These are phyloP conservation scores for Suillia variegata DNA, from an alignment of 2,888 invertebrate species.

Conservation along the genomic window DNA sequence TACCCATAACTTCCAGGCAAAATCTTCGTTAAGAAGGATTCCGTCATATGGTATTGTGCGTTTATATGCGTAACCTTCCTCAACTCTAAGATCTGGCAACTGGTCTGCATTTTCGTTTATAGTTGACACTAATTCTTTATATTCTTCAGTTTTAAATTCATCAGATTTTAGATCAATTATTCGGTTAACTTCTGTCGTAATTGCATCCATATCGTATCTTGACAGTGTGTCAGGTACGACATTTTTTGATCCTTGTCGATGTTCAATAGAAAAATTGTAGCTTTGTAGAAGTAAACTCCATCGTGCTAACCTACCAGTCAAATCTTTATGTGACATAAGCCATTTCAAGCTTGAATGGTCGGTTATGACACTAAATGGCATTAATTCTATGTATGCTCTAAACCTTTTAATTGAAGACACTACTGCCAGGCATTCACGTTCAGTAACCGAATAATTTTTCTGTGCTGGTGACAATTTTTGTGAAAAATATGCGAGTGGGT, in stretches of 20 bases:
- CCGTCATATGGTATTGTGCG: too few species aligned
- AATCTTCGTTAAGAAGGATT: too few species aligned
- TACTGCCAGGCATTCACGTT: slow-evolving; percentile 25
- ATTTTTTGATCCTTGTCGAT: slow-evolving; percentile 36
- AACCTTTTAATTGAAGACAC: slow-evolving; percentile 23
- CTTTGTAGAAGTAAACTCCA: slow-evolving; percentile 34
- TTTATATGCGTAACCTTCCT: too few species aligned
- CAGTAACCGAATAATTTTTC: slow-evolving; percentile 18
- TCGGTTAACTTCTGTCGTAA: too few species aligned
- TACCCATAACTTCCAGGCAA: too few species aligned
- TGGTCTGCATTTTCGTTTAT: too few species aligned
- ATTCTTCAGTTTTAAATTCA: too few species aligned
- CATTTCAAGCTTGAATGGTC: slow-evolving; percentile 40
- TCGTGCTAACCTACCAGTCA: slow-evolving; percentile 37
- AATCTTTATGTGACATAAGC: slow-evolving; percentile 36
- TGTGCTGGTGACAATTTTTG: slow-evolving; percentile 22
- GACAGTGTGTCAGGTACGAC: slow-evolving; percentile 26
- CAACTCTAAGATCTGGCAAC: too few species aligned
- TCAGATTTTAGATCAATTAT: too few species aligned
- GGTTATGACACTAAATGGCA: slow-evolving; percentile 22
- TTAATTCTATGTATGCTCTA: slow-evolving; percentile 25
- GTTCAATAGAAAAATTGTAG: slow-evolving; percentile 30
- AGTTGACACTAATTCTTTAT: too few species aligned
- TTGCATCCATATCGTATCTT: background rate
- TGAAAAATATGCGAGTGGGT: slow-evolving; percentile 13